Evolutionary conservation across 2,888 invertebrate species (phyloP), one percentile per base, ranked within the genome.

Genomic region (Stenotaenia linearis): DNA sequence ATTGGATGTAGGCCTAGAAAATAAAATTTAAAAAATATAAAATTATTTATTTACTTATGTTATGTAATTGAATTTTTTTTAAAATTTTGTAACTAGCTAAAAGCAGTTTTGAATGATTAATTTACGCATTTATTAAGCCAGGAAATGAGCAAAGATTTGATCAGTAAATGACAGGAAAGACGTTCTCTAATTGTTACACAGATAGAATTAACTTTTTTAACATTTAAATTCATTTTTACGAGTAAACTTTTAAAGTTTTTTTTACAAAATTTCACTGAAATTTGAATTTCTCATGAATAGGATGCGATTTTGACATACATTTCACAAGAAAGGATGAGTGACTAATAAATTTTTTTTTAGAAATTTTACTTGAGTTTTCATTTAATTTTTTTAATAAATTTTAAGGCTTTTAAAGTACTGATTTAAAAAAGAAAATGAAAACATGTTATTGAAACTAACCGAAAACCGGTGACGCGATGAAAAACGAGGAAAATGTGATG

Each of bases 41-140:
- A n/a, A n/a, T n/a, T n/a, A n/a, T n/a, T n/a, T n/a, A n/a, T n/a
- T n/a, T n/a, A n/a, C n/a, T n/a, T n/a, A n/a, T n/a, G n/a, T n/a
- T n/a, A n/a, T n/a, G n/a, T n/a, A n/a, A n/a, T n/a, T n/a, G n/a
- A n/a, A n/a, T n/a, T n/a, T n/a, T n/a, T n/a, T n/a, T 9, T 37
- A 37, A 37, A 12, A 12, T 37, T 12, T 37, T 37, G 9, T 37
- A 37, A 37, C 37, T 37, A 37, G 37, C 15, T 37, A 37, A 37
- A 15, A 9, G 37, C 56, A 56, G 2, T n/a, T 56, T 56, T 18
- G 21, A 56, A 56, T 56, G 23, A n/a, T 56, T 56, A 56, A 56
- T 56, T 56, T 56, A 23, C 56, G 56, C 56, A 56, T 56, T 56
- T 56, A 56, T 56, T 56, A 56, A 56, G 56, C 56, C 56, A 56